Evolutionary conservation across 2,113 vertebrate genomes (phyloP).

Genomic region (Sialia sialis): DNA sequence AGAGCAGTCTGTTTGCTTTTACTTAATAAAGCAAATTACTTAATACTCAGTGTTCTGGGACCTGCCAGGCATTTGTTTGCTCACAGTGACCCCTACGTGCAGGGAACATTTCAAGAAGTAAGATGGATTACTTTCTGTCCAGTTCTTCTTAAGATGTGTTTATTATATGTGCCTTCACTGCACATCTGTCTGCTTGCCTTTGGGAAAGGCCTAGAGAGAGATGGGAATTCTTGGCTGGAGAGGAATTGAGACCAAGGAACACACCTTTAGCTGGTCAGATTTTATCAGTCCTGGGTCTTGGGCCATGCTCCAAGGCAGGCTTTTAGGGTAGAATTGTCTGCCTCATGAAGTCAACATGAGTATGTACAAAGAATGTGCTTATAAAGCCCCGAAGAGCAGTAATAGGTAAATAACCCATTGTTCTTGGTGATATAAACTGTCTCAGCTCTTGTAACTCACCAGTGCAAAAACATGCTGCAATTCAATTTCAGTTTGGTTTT

Average conservation of each 20-base stretch:
- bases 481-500: neutral
- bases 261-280: neutral
- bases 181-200: neutral
- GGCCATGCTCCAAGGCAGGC: neutral
- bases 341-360: neutral
- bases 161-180: neutral
- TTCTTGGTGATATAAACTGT: neutral
- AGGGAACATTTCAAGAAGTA: neutral
- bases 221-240: neutral
- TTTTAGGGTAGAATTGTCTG: neutral
- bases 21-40: slow-evolving; percentile 13
- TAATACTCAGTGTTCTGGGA: neutral
- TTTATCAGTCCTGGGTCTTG: neutral
- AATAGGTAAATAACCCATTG: neutral
- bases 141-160: neutral
- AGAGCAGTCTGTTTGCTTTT: slow-evolving; percentile 21
- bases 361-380: neutral
- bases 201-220: neutral
- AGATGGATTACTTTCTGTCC: slow-evolving; percentile 8
- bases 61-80: slow-evolving; percentile 29
- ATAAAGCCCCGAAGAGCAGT: neutral
- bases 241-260: neutral
- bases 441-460: neutral
- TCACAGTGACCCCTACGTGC: neutral
- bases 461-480: neutral